Conservation (phyloP, 2,797 vertebrate species). For the Lutjanus argentimaculatus region DNA sequence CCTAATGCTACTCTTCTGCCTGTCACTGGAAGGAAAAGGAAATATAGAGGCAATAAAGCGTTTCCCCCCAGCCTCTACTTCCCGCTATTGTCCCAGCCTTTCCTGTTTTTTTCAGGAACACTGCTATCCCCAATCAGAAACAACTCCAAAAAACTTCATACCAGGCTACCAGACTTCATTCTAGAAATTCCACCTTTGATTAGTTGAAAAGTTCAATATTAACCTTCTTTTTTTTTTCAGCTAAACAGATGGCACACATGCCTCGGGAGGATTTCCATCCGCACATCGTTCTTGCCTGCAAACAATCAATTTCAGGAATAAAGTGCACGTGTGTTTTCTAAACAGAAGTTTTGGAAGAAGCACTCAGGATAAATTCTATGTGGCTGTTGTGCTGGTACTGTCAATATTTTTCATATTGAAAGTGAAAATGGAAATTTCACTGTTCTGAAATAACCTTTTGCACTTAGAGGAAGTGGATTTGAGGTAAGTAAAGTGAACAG, state of each 20-base stretch:
- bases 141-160: slow-evolving; percentile 16
- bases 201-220: slow-evolving; percentile 30
- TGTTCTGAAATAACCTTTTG: slow-evolving; percentile 30
- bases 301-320: slow-evolving; percentile 43
- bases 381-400: slow-evolving; percentile 1
- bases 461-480: neutral
- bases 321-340: slow-evolving; percentile 35
- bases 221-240: neutral
- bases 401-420: neutral
- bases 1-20: neutral
- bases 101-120: slow-evolving; percentile 76
- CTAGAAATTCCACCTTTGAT: slow-evolving; percentile 17
- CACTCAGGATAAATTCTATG: slow-evolving; percentile 9
- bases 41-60: slow-evolving; percentile 41
- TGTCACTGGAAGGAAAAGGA: slow-evolving; percentile 32
- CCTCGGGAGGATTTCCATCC: slow-evolving; percentile 36
- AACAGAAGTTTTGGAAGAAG: slow-evolving; percentile 29
- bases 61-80: slow-evolving; percentile 53
- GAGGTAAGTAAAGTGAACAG: slow-evolving; percentile 22
- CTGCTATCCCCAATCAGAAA: slow-evolving; percentile 39
- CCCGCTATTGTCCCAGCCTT: slow-evolving; percentile 72
- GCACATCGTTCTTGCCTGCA: slow-evolving; percentile 34
- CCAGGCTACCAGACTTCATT: neutral
- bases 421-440: neutral
- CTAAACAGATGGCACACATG: slow-evolving; percentile 35